Evolutionary conservation across 1,140 invertebrate genomes (phyloP).

Genomic region (Bombus consobrinus): DNA sequence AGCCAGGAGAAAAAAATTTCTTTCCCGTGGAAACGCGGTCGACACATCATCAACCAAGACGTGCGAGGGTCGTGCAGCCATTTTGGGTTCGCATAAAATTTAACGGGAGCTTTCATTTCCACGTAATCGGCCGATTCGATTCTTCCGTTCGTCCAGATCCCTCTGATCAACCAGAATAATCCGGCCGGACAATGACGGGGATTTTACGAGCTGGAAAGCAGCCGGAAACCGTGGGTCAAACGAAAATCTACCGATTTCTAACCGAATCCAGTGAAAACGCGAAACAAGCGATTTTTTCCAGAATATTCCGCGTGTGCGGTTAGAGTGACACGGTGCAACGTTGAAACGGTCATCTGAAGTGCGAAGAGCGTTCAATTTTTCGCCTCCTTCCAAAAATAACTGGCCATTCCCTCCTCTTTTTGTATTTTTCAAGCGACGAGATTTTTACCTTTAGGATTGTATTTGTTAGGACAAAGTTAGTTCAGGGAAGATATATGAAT

Average conservation of each 20-base stretch:
- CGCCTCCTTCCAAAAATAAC: neutral
- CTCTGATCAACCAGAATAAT: conserved; percentile 19
- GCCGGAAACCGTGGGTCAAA: neutral
- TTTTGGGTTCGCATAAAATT: neutral
- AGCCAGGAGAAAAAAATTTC: neutral
- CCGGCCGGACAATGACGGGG: neutral
- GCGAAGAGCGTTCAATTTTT: neutral
- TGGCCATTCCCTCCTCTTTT: too few species aligned
- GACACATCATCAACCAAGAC: neutral
- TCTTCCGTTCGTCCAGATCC: too few species aligned
- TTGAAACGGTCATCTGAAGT: neutral
- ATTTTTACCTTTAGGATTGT: neutral
- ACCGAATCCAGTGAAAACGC: neutral
- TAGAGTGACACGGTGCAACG: neutral
- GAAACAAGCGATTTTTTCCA: neutral
- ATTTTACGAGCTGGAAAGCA: conserved; percentile 13
- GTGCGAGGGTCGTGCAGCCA: too few species aligned
- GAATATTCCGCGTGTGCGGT: neutral
- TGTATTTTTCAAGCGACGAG: neutral
- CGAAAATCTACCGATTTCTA: conserved; percentile 1
- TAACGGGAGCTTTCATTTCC: neutral
- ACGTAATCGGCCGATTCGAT: neutral
- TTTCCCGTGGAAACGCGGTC: neutral
- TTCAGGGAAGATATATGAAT: neutral
- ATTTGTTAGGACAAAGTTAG: neutral